phyloP scores from a whole-genome alignment of 2,888 invertebrate species.

The Ischnura elegans region DNA sequence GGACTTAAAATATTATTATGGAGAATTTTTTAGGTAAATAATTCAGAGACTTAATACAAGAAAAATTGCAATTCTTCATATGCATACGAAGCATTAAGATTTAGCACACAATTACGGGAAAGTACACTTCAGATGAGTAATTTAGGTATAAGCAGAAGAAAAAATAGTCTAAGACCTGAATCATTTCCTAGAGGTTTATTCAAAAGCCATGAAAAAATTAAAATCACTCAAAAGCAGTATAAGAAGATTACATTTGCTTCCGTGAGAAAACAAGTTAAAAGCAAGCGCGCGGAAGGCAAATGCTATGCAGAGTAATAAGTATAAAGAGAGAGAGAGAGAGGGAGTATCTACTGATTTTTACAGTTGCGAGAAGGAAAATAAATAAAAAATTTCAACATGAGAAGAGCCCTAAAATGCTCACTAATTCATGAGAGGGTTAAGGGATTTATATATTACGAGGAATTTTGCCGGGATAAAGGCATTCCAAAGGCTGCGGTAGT shows the following conservation, averaged over 20 bases:
- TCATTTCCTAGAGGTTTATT: background rate
- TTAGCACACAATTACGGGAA: no score
- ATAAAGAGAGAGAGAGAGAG: no score
- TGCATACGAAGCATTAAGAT: no score
- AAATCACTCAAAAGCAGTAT: background rate
- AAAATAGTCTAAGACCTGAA: background rate
- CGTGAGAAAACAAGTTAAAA: background rate
- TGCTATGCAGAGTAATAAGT: background rate
- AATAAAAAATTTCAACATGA: background rate
- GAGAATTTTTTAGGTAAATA: no score
- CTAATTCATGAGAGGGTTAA: conserved; percentile 8
- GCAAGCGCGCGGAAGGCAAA: background rate
- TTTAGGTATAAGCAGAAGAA: background rate
- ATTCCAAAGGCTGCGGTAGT: background rate
- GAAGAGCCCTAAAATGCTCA: background rate
- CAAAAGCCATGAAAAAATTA: background rate
- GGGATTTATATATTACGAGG: background rate
- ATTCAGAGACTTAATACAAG: no score
- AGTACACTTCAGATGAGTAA: no score
- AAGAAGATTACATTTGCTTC: background rate
- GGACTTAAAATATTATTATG: no score
- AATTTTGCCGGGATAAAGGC: background rate
- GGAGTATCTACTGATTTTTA: background rate
- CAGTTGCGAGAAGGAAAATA: background rate
- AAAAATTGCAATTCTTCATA: no score